These are phyloP conservation scores for Selenia dentaria DNA, from an alignment of 2,888 invertebrate species.

Conservation along the genomic window DNA sequence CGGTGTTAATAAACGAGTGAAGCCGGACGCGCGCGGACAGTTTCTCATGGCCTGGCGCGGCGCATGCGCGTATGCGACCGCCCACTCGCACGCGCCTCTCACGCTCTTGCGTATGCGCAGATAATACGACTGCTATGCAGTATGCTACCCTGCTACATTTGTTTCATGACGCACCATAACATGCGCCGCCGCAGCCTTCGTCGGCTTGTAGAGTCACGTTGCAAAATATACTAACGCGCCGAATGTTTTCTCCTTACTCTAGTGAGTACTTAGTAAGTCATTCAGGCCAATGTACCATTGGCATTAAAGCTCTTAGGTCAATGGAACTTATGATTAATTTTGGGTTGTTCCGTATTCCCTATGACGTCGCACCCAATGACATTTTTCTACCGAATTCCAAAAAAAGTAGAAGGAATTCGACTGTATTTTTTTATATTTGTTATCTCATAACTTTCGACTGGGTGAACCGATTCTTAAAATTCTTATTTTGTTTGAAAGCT, in stretches of 20 bases:
- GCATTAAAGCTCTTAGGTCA: too few species aligned
- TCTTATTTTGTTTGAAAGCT: too few species aligned
- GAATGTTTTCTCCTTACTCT: constrained; percentile 30
- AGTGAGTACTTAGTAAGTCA: constrained; percentile 42
- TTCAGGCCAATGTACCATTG: constrained; percentile 39
- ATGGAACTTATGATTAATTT: too few species aligned
- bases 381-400: too few species aligned
- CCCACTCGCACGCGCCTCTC: constrained; percentile 18
- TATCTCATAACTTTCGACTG: too few species aligned
- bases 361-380: too few species aligned
- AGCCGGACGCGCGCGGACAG: constrained; percentile 7
- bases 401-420: too few species aligned
- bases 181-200: constrained; percentile 4
- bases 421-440: too few species aligned
- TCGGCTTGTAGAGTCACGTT: constrained; percentile 31
- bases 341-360: too few species aligned
- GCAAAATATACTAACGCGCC: constrained; percentile 23
- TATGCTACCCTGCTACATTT: too few species aligned
- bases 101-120: constrained; percentile 22
- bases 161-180: constrained; percentile 17
- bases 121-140: constrained; percentile 6
- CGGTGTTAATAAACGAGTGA: constrained; percentile 7
- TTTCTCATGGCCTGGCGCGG: constrained; percentile 19
- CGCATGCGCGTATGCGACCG: constrained; percentile 11
- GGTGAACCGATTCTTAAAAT: too few species aligned